Percentiles rank a stretch among this genome's conserved stretches.
Evolutionary conservation across 2,113 vertebrate species (phyloP).

Genomic region (Merops nubicus): DNA sequence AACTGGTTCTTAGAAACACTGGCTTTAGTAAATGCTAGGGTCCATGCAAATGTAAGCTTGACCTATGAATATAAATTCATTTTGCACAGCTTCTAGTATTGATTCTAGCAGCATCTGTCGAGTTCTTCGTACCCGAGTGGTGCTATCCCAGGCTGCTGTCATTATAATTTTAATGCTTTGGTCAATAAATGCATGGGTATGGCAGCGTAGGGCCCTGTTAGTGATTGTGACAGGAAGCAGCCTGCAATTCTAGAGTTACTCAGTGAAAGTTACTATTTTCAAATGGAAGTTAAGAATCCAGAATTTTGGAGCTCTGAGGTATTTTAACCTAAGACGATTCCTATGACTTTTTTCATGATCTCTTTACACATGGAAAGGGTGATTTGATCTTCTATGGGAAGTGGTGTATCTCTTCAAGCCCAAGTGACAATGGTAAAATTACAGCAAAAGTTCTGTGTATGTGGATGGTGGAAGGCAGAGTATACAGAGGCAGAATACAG

Average conservation of each 20-base stretch:
- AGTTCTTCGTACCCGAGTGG: neutral
- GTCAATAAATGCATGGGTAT: neutral
- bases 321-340: neutral
- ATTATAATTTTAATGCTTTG: neutral
- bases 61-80: neutral
- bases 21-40: neutral
- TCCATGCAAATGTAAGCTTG: neutral
- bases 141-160: neutral
- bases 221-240: neutral
- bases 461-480: neutral
- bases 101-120: neutral
- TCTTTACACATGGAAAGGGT: neutral
- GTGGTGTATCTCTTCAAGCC: neutral
- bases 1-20: neutral
- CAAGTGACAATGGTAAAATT: neutral
- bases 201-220: neutral
- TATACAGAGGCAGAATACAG: neutral
- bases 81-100: neutral
- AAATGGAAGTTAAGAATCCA: neutral
- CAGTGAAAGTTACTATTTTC: neutral
- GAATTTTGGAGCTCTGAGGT: neutral
- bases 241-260: neutral
- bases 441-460: neutral
- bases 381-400: neutral
- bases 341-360: too few relatives aligned